Conservation (phyloP, 2,888 invertebrate genomes). For the Serripes groenlandicus region DNA sequence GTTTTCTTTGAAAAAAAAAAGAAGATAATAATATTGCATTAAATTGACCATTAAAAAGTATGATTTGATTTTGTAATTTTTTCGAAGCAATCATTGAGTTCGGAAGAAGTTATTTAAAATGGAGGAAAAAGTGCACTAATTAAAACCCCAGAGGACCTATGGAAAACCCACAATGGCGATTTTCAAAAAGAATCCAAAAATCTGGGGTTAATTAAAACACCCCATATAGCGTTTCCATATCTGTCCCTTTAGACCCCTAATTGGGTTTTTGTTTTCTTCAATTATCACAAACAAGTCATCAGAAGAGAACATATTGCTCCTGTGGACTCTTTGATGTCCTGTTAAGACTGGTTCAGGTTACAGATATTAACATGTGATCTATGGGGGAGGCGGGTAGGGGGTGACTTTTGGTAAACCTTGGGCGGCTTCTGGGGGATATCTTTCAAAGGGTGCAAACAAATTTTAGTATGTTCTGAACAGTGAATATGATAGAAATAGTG, state of each 20-base stretch:
- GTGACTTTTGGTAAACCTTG: neutral
- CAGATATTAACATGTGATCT: slow-evolving; percentile 20
- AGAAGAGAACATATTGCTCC: slow-evolving; percentile 21
- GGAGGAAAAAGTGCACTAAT: too few species aligned
- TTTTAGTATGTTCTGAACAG: neutral
- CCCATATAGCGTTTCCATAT: slow-evolving; percentile 22
- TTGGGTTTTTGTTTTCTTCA: slow-evolving; percentile 30
- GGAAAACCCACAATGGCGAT: too few species aligned
- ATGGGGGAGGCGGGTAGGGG: neutral
- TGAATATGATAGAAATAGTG: neutral
- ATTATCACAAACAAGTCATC: slow-evolving; percentile 22
- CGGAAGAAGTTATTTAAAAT: too few species aligned
- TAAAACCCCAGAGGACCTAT: too few species aligned
- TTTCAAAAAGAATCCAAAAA: slow-evolving; percentile 15
- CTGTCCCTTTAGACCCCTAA: slow-evolving; percentile 27
- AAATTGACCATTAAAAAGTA: too few species aligned
- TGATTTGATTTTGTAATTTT: too few species aligned
- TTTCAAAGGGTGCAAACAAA: neutral
- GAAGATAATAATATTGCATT: too few species aligned
- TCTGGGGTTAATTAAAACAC: slow-evolving; percentile 27
- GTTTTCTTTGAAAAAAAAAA: too few species aligned
- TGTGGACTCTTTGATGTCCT: slow-evolving; percentile 5
- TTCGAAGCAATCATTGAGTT: too few species aligned
- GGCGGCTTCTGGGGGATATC: neutral
- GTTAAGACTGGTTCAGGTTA: slow-evolving; percentile 20